These are phyloP conservation scores for Bathynomus jamesi DNA, from an alignment of 1,140 invertebrate species.

Conservation along the genomic window DNA sequence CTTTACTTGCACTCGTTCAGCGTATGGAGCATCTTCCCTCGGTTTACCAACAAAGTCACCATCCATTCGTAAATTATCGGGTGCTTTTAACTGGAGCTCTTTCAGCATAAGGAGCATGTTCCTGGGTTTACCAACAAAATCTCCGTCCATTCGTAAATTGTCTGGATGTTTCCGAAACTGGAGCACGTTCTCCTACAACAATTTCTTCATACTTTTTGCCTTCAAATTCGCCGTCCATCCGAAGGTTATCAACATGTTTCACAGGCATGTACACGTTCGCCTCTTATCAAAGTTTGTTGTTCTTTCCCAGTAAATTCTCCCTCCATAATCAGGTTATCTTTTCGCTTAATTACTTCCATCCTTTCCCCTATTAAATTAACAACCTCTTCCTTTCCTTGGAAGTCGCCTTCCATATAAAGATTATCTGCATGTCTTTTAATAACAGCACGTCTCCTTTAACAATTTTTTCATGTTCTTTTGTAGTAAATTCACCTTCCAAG, in stretches of 20 bases:
- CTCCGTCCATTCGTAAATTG: conserved; percentile 47
- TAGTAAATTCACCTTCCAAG: too few species aligned
- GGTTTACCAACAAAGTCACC: too few species aligned
- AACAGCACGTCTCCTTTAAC: too few species aligned
- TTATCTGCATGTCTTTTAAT: too few species aligned
- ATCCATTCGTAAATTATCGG: too few species aligned
- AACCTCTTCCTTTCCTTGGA: too few species aligned
- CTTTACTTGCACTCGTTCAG: too few species aligned
- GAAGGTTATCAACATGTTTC: conserved; percentile 47
- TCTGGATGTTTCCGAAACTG: conserved; percentile 46
- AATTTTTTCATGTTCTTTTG: too few species aligned
- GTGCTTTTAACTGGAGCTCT: too few species aligned
- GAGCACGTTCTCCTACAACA: conserved; percentile 43
- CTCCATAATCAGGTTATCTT: conserved; percentile 37
- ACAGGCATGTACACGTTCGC: conserved; percentile 45
- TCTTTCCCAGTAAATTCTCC: conserved; percentile 46
- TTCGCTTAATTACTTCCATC: conserved; percentile 23
- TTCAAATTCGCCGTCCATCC: conserved; percentile 52
- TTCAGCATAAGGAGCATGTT: conserved; percentile 8
- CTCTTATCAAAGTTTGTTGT: conserved; percentile 36
- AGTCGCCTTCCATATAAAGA: too few species aligned
- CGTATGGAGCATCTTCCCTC: too few species aligned
- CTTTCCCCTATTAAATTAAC: too few species aligned
- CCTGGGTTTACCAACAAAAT: conserved; percentile 3
- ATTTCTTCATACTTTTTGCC: conserved; percentile 31